Conservation (phyloP, 2,797 vertebrate species). For the Pelodytes ibericus region DNA sequence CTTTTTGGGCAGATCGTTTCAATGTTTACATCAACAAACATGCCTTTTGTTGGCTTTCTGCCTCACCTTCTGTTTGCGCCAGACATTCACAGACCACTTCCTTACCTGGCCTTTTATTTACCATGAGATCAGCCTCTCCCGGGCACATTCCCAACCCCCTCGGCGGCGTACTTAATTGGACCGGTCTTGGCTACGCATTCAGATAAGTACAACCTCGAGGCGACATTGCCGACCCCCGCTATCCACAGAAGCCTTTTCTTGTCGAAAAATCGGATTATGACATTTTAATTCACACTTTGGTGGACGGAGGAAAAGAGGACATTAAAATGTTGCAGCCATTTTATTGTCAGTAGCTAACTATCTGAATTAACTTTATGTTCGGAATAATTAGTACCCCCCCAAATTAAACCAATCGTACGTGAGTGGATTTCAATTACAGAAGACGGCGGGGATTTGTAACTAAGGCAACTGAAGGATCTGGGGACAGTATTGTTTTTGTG, state of each 20-base stretch:
- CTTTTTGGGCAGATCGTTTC: conserved; percentile 52
- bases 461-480: conserved; percentile 79
- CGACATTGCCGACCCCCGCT: no score
- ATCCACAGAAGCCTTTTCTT: no score
- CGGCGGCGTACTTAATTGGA: conserved; percentile 71
- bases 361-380: conserved; percentile 79
- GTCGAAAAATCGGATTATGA: no score
- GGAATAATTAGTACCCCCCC: conserved; percentile 76
- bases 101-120: conserved; percentile 69
- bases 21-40: conserved; percentile 65
- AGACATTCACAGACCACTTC: conserved; percentile 69
- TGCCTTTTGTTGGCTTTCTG: conserved; percentile 65
- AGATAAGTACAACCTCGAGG: no score
- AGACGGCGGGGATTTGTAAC: conserved; percentile 78
- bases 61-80: conserved; percentile 59
- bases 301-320: conserved; percentile 58
- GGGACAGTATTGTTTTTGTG: conserved; percentile 76
- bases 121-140: conserved; percentile 64
- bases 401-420: conserved; percentile 79
- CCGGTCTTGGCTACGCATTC: conserved; percentile 65
- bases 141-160: conserved; percentile 68
- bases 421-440: conserved; percentile 80
- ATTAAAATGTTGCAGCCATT: conserved; percentile 69
- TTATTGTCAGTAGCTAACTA: conserved; percentile 75
- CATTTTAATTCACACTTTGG: no score